Conservation (phyloP, 2,797 vertebrate species). For the Vespertilio murinus region DNA sequence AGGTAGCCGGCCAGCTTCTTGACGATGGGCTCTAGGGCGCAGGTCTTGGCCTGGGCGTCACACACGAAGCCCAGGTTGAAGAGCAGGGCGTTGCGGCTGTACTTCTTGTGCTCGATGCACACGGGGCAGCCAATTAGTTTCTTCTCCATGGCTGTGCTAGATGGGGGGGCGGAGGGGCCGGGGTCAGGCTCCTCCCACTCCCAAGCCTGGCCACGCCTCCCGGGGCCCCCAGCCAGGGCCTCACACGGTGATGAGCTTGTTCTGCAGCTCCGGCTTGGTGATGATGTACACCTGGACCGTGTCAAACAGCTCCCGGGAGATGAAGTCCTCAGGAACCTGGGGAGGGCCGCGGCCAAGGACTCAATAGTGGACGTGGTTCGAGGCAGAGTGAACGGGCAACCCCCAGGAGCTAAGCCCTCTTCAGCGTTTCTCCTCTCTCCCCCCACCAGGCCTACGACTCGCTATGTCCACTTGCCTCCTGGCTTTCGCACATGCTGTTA, state of each 20-base stretch:
- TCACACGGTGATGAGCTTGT: constrained; percentile 99
- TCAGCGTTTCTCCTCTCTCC: neutral
- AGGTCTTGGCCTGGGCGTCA: constrained; percentile 94
- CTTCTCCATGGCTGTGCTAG: constrained; percentile 97
- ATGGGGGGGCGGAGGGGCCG: neutral
- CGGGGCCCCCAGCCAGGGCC: constrained; percentile 70
- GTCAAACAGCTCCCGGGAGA: constrained; percentile 97
- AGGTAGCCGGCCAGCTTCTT: constrained; percentile 98
- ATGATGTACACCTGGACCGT: constrained; percentile 99
- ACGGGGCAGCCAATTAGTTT: constrained; percentile 98
- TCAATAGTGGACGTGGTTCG: neutral
- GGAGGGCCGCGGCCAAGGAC: neutral
- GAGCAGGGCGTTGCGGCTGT: constrained; percentile 96
- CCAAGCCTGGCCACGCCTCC: neutral
- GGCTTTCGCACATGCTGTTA: neutral
- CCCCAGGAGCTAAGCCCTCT: neutral
- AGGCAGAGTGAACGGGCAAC: neutral
- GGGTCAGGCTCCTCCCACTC: constrained; percentile 5
- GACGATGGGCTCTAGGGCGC: constrained; percentile 96
- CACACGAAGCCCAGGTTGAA: constrained; percentile 98
- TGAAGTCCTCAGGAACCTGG: constrained; percentile 98
- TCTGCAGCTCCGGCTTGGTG: constrained; percentile 98
- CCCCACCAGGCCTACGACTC: neutral
- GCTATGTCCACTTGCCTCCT: neutral
- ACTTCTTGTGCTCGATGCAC: constrained; percentile 99